Evolutionary conservation across 2,113 vertebrate genomes (phyloP), one percentile per base, ranked within the genome.

Genomic region (Platichthys flesus): DNA sequence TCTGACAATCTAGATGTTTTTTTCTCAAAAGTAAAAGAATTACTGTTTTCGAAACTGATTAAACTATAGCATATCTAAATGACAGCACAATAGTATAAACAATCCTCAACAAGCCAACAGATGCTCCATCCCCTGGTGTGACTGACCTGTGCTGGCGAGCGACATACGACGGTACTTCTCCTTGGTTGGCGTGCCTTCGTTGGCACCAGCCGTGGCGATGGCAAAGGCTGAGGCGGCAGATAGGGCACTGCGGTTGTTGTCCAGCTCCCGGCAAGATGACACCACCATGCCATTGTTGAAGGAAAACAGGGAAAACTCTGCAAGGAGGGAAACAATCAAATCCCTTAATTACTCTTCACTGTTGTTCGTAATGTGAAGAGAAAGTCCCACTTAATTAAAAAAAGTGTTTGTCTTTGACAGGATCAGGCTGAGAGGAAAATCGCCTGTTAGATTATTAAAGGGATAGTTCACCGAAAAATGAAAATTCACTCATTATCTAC

Each of bases 151-250:
- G 2, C 95, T 96, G 71, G 97, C 98, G 0, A 99, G 86, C 9
- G 98, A 99, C 98, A 99, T 97, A 57, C 98, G 94, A 14, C 97
- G 93, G 91, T 97, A 98, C 81, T 97, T 98, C 92, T 99, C 97
- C 92, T 99, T 99, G 92, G 95, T 96, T 0, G 97, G 96, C 2
- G 97, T 96, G 9, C 97, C 96, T 83, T 99, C 97, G 0, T 98
- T 99, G 92, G 97, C 98, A 0, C 98, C 98, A 0, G 97, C 97
- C 0, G 98, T 99, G 31, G 98, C 98, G 1, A 99, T 99, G 65
- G 98, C 98, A 2, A 99, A 99, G 62, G 98, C 98, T 0, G 97
- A 99, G 60, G 98, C 94, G 0, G 98, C 97, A 0, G 97, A 99
- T 8, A 99, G 95, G 75, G 96, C 95, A 0, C 96, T 98, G 90